phyloP scores from a whole-genome alignment of 2,113 vertebrate species.

The Callithrix jacchus region DNA sequence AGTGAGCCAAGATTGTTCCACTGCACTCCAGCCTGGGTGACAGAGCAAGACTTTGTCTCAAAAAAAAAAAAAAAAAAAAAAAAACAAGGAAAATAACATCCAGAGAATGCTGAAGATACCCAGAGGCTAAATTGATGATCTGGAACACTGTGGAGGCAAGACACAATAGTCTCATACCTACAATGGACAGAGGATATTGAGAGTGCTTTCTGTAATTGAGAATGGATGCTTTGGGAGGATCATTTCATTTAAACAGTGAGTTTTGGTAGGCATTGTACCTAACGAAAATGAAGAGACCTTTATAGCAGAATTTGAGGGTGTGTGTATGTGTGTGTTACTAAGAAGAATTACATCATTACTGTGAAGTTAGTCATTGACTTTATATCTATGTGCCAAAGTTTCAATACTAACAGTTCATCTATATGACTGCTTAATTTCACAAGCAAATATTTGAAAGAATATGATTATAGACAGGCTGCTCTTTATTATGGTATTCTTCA shows the following conservation, averaged over 20 bases:
- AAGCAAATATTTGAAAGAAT: conserved; percentile 2
- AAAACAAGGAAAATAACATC: too few species aligned
- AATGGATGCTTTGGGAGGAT: background rate
- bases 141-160: background rate
- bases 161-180: too few species aligned
- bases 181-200: background rate
- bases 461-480: background rate
- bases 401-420: background rate
- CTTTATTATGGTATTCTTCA: background rate
- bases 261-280: background rate
- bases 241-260: background rate
- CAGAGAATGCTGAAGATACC: background rate
- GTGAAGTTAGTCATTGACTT: background rate
- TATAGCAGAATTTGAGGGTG: background rate
- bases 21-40: too few species aligned
- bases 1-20: too few species aligned
- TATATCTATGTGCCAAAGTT: background rate
- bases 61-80: too few species aligned
- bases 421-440: background rate
- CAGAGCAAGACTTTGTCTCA: too few species aligned
- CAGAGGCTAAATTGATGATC: background rate
- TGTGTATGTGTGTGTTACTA: background rate
- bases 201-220: background rate
- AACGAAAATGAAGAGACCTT: background rate
- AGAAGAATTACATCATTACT: background rate